Evolutionary conservation across 2,888 invertebrate species (phyloP), one percentile per base, ranked within the genome.

Genomic region (Latrodectus hesperus): DNA sequence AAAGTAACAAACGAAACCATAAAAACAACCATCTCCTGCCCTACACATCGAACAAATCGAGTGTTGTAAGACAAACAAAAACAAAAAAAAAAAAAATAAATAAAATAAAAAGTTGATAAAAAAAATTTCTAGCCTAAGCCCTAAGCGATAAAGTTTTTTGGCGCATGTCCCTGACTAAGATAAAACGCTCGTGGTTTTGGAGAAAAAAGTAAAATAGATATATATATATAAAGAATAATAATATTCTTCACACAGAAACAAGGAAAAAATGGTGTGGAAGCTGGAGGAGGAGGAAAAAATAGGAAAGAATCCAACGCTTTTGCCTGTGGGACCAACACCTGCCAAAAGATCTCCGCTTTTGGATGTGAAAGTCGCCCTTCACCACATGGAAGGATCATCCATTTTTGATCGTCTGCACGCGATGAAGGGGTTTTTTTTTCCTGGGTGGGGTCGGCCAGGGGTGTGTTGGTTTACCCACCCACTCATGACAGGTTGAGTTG

Each of bases 101-200:
- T n/a, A n/a, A n/a, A n/a, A n/a, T n/a, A n/a, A 22, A 26, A 55
- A 26, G 53, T 22, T n/a, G 22, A 52, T 10, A 22, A 51, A 60
- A 49, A 81, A 49, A 64, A 72, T 64, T 64, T 64, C 38, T 60
- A 26, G 76, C 85, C 64, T 72, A 73, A 81, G 86, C 86, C 72
- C 73, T 87, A 87, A 87, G 81, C 81, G 86, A 87, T 87, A 87
- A 87, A 87, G 86, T 87, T 87, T 87, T 87, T 87, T 87, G 86
- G 86, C 86, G 86, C 81, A 76, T 55, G 71, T 80, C 84, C 81
- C 80, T 87, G 86, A 87, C 85, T 86, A 80, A 87, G 81, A 87
- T 81, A 87, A 77, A 87, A 77, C 52, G 80, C 77, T 73, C 49
- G 64, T 51, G 85, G 74, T 71, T 86, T 75, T 52, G 9, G 38